A percentile compares a stretch with the other conserved stretches of the same genome.
These are phyloP conservation scores for Calameuta idolon DNA, from an alignment of 2,888 invertebrate genomes.

Conservation along the genomic window DNA sequence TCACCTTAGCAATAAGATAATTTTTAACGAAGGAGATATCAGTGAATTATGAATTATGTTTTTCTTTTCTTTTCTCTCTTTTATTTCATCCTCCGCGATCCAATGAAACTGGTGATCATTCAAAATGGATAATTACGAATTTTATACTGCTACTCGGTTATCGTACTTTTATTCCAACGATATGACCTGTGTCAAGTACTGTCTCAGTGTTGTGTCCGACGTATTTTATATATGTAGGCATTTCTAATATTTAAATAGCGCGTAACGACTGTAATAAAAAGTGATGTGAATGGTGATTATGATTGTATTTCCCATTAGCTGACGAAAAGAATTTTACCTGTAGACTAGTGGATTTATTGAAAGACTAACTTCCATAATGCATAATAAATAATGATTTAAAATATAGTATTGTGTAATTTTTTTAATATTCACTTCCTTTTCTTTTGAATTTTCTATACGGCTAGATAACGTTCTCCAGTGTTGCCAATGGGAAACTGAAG, in stretches of 20 bases:
- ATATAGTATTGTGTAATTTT: neutral
- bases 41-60: neutral
- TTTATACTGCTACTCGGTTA: slow-evolving; percentile 1
- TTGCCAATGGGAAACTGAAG: neutral
- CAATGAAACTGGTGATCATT: neutral
- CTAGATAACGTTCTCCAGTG: neutral
- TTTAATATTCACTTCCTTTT: neutral
- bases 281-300: slow-evolving; percentile 8
- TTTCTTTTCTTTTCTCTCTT: neutral
- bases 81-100: neutral
- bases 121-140: neutral
- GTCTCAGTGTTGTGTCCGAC: slow-evolving; percentile 51
- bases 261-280: slow-evolving; percentile 59
- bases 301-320: neutral
- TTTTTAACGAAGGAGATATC: neutral
- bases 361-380: neutral
- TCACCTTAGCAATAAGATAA: neutral
- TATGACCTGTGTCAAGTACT: slow-evolving; percentile 22
- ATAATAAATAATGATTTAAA: neutral
- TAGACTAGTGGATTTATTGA: neutral
- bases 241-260: slow-evolving; percentile 56
- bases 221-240: slow-evolving; percentile 54
- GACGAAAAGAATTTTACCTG: neutral
- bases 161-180: slow-evolving; percentile 1
- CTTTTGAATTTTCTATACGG: too few species aligned